Base-by-base conservation (phyloP, 2,888 invertebrate genomes). In the Thera britannica region DNA sequence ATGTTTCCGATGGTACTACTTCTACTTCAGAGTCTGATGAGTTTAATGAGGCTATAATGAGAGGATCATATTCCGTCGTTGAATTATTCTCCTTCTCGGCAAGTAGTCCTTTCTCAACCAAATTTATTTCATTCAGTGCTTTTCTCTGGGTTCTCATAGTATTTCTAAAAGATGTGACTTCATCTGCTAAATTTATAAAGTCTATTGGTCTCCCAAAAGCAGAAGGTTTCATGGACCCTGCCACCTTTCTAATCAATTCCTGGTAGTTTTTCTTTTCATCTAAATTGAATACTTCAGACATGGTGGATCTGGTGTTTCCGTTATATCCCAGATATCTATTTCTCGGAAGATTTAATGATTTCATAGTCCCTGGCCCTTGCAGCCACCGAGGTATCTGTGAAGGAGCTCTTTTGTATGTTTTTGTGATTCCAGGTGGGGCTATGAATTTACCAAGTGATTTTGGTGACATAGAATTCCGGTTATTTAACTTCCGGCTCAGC, bases 201-300 rank as follows among this genome's bases (percentile, higher is more conserved):
- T 90, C 88, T 65, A 78, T n/a, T 7, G 85, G 80, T 74, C 83
- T 90, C 0, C 81, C 74, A 7, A 78, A 70, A 41, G 79, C 60
- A 3, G 80, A 56, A 6, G 88, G 83, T 75, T 84, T 89, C 70
- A 84, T 81, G 6, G 84, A 84, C 2, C 72, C 79, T 0, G 88
- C 81, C 4, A 92, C 90, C 76, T 87, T 86, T 60, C 87, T 90
- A 49, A 95, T 90, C 54, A 95, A 79, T 80, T 95, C 94, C 75
- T 92, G 92, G 75, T 95, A 95, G 77, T 90, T 91, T 76, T 85
- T 89, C 78, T 95, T 95, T 72, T 95, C 95, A 75, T 95, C 94
- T 78, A 95, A 85, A 81, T 95, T 91, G 73, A 94, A 94, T 64
- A 94, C 91, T 81, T 94, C 93, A 46, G 93, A 88, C 51, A 94